Evolutionary conservation across 2,797 vertebrate genomes (phyloP).

Genomic region (Hyperoplus lanceolatus): DNA sequence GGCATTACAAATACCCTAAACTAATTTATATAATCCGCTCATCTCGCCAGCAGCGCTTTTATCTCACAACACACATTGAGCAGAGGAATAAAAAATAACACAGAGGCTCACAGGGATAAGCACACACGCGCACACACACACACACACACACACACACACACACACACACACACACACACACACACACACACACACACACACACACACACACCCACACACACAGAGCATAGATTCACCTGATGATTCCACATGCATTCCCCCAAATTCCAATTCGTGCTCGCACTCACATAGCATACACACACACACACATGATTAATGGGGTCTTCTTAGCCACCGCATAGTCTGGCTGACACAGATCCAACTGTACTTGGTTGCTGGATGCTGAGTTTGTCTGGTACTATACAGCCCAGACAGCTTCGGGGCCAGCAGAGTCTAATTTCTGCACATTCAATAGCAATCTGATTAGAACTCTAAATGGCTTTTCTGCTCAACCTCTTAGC

Average conservation of each 20-base stretch:
- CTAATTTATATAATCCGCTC: constrained; percentile 61
- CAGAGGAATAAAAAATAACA: not conserved
- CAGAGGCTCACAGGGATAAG: not conserved
- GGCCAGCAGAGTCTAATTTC: constrained; percentile 71
- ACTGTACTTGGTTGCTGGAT: constrained; percentile 42
- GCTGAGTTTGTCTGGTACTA: constrained; percentile 53
- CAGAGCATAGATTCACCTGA: constrained; percentile 10
- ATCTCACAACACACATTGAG: constrained; percentile 20
- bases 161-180: not conserved
- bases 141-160: not conserved
- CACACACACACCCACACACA: not conserved
- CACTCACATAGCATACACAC: not conserved
- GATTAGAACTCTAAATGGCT: constrained; percentile 82
- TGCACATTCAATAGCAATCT: constrained; percentile 82
- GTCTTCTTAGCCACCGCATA: constrained; percentile 18
- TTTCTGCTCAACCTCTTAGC: constrained; percentile 78
- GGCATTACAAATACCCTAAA: constrained; percentile 59
- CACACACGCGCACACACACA: not conserved
- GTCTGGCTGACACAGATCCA: constrained; percentile 62
- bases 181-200: not conserved
- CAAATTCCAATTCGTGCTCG: not conserved
- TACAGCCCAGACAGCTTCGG: constrained; percentile 56
- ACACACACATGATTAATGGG: constrained; percentile 14
- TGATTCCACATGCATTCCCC: not conserved
- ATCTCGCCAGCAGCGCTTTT: constrained; percentile 49